These are phyloP conservation scores for Rhinella marina DNA, from an alignment of 2,797 vertebrate species.

Conservation along the genomic window DNA sequence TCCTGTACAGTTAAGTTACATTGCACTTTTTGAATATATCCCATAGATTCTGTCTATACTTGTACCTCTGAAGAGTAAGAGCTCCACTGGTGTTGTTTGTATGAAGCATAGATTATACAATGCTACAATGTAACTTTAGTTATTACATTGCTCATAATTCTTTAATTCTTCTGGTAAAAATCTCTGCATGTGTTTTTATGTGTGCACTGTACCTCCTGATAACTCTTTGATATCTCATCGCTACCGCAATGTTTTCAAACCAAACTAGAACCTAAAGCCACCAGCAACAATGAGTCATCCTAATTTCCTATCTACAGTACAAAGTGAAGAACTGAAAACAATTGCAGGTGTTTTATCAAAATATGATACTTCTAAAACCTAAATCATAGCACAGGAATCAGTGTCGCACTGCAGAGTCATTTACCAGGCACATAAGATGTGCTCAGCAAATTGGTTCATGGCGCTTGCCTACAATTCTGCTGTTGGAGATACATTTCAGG, in stretches of 20 bases:
- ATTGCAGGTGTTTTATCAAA: neutral
- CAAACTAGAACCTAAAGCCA: slow-evolving; percentile 28
- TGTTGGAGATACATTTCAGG: neutral
- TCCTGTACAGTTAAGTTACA: no score
- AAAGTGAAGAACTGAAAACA: slow-evolving; percentile 21
- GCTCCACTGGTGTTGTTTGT: no score
- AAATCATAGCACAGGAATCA: neutral
- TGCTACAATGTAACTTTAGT: neutral
- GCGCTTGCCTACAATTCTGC: neutral
- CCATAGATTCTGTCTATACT: no score
- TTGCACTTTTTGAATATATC: no score
- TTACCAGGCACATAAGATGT: neutral
- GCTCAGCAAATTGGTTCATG: neutral
- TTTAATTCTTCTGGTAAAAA: neutral
- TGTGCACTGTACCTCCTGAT: neutral
- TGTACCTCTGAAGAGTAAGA: no score
- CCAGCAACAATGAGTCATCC: slow-evolving; percentile 48
- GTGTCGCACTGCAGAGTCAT: no score
- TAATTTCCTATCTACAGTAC: slow-evolving; percentile 17
- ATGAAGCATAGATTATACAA: neutral
- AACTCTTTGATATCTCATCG: slow-evolving; percentile 14
- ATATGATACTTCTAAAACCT: neutral
- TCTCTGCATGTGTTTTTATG: slow-evolving; percentile 4
- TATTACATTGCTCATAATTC: neutral
- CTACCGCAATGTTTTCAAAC: slow-evolving; percentile 39